phyloP scores from a whole-genome alignment of 2,888 invertebrate genomes.

The Epinotia nisella region DNA sequence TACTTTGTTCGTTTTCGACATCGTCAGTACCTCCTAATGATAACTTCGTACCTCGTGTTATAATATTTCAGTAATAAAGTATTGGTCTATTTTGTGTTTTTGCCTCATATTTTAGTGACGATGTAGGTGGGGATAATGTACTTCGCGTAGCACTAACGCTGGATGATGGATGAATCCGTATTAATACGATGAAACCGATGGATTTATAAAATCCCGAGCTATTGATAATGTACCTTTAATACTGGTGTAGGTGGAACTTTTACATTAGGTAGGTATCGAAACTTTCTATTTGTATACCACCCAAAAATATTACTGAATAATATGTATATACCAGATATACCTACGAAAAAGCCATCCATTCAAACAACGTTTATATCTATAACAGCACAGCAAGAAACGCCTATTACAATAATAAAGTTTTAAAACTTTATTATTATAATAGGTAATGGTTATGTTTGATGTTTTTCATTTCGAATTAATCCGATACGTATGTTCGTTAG shows the following conservation, averaged over 20 bases:
- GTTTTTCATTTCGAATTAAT: too few relatives aligned
- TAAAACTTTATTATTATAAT: too few relatives aligned
- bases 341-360: background rate
- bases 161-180: conserved; percentile 24
- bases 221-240: background rate
- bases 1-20: background rate
- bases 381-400: too few relatives aligned
- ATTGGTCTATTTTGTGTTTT: conserved; percentile 1
- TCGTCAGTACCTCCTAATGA: background rate
- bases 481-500: too few relatives aligned
- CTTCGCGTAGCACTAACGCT: conserved; percentile 6
- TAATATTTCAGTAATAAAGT: conserved; percentile 6
- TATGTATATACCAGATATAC: too few relatives aligned
- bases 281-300: background rate
- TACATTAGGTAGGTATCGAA: background rate
- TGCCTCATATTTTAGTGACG: conserved; percentile 9
- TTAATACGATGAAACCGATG: conserved; percentile 13
- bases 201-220: conserved; percentile 21
- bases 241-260: background rate
- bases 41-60: background rate
- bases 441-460: too few relatives aligned
- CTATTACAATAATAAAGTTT: too few relatives aligned
- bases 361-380: background rate
- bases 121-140: conserved; percentile 8
- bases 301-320: too few relatives aligned